phyloP scores from a whole-genome alignment of 1,140 invertebrate species.

The Phymorhynchus buccinoides region DNA sequence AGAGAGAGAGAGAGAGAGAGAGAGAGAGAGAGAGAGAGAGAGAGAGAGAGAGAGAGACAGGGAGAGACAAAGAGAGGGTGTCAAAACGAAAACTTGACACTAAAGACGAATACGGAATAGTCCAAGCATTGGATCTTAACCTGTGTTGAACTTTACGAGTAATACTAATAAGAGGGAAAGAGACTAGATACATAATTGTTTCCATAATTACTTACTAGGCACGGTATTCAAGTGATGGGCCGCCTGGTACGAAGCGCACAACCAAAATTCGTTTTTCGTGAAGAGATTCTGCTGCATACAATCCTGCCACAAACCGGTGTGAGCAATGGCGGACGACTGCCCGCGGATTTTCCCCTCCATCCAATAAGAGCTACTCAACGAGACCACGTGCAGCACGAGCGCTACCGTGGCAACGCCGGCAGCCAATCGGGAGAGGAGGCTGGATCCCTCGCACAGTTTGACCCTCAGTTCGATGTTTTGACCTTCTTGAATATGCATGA shows the following conservation, averaged over 20 bases:
- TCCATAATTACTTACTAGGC: neutral
- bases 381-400: conserved; percentile 21
- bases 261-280: neutral
- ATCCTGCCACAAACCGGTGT: conserved; percentile 27
- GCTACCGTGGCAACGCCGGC: neutral
- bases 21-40: too few species aligned
- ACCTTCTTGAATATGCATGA: conserved; percentile 29
- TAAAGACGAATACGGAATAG: too few species aligned
- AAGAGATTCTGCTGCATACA: neutral
- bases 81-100: too few species aligned
- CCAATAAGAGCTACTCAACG: conserved; percentile 15
- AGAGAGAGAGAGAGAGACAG: too few species aligned
- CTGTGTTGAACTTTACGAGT: too few species aligned
- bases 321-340: neutral
- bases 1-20: too few species aligned
- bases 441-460: conserved; percentile 9
- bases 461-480: neutral
- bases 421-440: neutral
- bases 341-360: conserved; percentile 1
- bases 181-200: too few species aligned
- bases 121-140: too few species aligned
- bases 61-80: too few species aligned
- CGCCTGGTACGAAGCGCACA: neutral
- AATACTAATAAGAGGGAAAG: too few species aligned
- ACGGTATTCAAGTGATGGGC: neutral